phyloP scores from a whole-genome alignment of 2,113 vertebrate species.

The Mirza zaza region DNA sequence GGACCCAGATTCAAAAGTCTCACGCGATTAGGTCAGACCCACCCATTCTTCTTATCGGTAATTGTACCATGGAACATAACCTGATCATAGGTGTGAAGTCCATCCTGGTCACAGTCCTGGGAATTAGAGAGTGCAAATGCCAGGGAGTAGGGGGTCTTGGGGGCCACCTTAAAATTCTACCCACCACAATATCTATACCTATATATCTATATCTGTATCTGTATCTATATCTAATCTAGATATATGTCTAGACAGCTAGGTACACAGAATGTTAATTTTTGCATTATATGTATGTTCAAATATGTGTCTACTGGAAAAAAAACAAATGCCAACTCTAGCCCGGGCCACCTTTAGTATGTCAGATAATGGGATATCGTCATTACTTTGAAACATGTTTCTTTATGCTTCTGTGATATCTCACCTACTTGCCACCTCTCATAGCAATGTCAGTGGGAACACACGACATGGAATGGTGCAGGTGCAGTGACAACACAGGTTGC shows the following conservation, averaged over 20 bases:
- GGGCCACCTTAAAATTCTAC: background rate
- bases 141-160: background rate
- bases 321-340: background rate
- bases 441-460: background rate
- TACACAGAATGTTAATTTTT: background rate
- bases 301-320: background rate
- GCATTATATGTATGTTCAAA: background rate
- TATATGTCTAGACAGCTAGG: background rate
- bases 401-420: background rate
- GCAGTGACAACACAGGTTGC: rapidly evolving
- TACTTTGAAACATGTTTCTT: background rate
- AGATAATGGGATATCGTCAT: background rate
- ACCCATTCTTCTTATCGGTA: background rate
- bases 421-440: background rate
- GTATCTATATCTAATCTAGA: background rate
- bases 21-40: background rate
- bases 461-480: rapidly evolving
- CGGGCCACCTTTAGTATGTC: background rate
- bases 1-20: background rate
- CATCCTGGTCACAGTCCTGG: background rate
- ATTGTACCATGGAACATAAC: background rate
- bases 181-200: background rate
- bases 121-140: background rate
- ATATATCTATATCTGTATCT: background rate
- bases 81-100: background rate